Base-by-base conservation (phyloP, 1,140 invertebrate species). In the Cydia pomonella region DNA sequence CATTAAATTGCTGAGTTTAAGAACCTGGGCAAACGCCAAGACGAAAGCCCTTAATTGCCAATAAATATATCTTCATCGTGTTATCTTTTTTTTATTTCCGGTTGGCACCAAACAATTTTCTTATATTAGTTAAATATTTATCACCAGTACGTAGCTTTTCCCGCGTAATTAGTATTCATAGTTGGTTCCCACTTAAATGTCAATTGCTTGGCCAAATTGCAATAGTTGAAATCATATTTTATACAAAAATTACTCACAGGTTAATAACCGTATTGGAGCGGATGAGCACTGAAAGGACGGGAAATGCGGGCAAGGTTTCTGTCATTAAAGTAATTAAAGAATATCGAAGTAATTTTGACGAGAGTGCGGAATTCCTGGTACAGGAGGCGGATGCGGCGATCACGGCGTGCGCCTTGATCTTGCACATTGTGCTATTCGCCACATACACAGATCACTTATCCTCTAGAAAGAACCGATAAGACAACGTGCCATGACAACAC, bases 311-410 rank as follows among this genome's bases (percentile, higher is more conserved):
- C 16, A 6, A 23, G 18, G 21, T 18, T 18, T n/a, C 18, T 21
- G 21, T 66, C 16, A 29, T 66, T 41, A 69, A 59, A 79, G 76
- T 81, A 83, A 83, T 80, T 81, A 86, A 84, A 78, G 81, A 78
- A 78, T 80, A 81, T 81, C 74, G 80, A 80, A 80, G 81, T 77
- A 33, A 82, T 84, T 82, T 81, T 76, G 77, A 82, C 74, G 78
- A 75, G 79, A 81, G 78, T 75, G 53, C 7, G 74, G 87, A 86
- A 91, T 92, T 87, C 82, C 84, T 72, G 79, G 75, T 69, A 80
- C 78, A 83, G 85, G 84, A 87, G 83, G 83, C 88, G 89, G 88
- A 92, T 88, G 85, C 83, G 84, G 83, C 75, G 78, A 77, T 33
- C 64, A 33, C 64, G 76, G 64, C 53, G 72, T 77, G 80, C 75